phyloP scores from a whole-genome alignment of 2,888 invertebrate species.

The Drosophila pegasa region DNA sequence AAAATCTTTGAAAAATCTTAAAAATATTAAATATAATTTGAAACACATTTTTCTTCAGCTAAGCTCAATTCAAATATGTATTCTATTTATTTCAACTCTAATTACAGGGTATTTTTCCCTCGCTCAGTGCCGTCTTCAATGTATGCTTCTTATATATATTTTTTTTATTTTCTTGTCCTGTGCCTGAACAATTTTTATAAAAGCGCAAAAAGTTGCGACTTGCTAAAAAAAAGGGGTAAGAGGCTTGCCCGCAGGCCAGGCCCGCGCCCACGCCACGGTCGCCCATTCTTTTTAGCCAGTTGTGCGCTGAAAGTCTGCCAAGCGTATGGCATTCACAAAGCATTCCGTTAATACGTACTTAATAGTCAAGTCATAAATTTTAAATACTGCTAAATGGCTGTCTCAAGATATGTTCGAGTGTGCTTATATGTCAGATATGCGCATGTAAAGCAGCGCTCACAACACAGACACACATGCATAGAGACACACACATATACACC shows the following conservation, averaged over 20 bases:
- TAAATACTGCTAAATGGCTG: constrained; percentile 77
- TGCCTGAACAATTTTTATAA: constrained; percentile 53
- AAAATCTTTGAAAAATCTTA: not conserved
- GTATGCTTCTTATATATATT: no score
- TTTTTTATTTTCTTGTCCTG: constrained; percentile 9
- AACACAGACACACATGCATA: constrained; percentile 22
- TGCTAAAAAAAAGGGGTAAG: constrained; percentile 11
- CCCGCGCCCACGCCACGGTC: not conserved
- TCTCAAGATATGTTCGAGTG: constrained; percentile 71
- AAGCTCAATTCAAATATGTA: not conserved
- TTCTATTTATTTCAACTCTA: not conserved
- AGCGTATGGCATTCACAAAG: constrained; percentile 67
- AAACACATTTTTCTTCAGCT: not conserved
- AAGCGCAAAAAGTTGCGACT: constrained; percentile 60
- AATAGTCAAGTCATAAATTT: constrained; percentile 82
- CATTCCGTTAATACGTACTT: constrained; percentile 78
- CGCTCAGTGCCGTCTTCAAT: no score
- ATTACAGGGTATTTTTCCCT: not conserved
- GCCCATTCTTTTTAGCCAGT: constrained; percentile 13
- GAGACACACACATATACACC: constrained; percentile 24
- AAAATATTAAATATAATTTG: not conserved
- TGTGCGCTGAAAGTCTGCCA: constrained; percentile 33
- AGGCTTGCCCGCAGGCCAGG: constrained; percentile 1
- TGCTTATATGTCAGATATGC: constrained; percentile 60
- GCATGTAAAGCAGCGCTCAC: constrained; percentile 61